Percentiles rank a stretch among this genome's conserved stretches.
phyloP scores from a whole-genome alignment of 2,113 vertebrate genomes.

The Tupaia tana region DNA sequence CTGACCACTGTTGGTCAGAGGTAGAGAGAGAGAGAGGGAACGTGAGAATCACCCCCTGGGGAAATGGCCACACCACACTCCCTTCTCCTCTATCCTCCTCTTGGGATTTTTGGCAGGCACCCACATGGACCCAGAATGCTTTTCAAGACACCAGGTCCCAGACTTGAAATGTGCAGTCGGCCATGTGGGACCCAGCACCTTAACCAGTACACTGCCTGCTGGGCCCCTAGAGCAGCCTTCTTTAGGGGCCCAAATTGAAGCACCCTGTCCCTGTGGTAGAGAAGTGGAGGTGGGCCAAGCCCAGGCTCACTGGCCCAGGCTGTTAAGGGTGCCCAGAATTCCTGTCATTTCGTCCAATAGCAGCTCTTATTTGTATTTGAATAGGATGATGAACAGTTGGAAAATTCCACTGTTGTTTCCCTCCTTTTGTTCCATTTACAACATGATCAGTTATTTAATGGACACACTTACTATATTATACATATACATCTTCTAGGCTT shows the following conservation, averaged over 20 bases:
- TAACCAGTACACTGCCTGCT: no score
- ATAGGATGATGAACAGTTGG: neutral
- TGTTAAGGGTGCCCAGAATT: neutral
- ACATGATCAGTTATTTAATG: neutral
- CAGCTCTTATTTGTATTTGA: neutral
- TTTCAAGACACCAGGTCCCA: no score
- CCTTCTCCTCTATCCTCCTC: no score
- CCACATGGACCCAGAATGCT: no score
- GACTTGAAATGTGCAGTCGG: no score
- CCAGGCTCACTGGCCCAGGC: neutral
- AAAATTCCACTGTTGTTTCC: neutral
- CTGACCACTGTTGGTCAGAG: slow-evolving; percentile 30
- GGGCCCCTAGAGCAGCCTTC: neutral
- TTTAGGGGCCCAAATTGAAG: neutral
- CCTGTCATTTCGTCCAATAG: neutral
- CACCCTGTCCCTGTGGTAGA: neutral
- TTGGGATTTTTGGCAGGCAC: no score
- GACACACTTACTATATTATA: neutral
- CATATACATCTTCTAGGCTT: neutral
- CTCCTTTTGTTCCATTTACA: neutral
- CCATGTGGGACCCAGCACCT: no score
- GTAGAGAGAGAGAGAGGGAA: no score
- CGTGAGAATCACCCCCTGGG: no score
- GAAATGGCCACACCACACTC: no score
- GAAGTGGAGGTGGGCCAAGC: neutral